These are phyloP conservation scores for Desmodus rotundus DNA, from an alignment of 2,113 vertebrate genomes.

Conservation along the genomic window DNA sequence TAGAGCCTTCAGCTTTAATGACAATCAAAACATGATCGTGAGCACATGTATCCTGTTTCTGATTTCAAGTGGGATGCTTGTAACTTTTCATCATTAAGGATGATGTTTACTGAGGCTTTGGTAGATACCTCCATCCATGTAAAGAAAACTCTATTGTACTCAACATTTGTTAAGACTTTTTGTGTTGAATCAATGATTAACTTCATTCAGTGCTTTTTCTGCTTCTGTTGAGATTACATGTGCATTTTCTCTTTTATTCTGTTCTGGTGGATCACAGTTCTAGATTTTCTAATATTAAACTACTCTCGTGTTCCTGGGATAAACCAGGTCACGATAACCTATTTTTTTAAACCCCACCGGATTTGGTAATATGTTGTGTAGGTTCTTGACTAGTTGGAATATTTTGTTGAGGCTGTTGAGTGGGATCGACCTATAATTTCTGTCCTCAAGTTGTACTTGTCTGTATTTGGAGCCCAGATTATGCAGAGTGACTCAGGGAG, in stretches of 20 bases:
- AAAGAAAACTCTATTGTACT: not conserved
- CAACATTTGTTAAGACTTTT: not conserved
- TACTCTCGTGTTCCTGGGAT: not conserved
- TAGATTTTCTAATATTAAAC: conserved; percentile 8
- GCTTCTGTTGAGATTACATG: not conserved
- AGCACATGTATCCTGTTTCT: not conserved
- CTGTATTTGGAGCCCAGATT: not conserved
- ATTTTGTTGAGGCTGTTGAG: not conserved
- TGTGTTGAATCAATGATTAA: not conserved
- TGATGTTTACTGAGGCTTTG: not conserved
- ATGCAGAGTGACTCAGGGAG: not conserved
- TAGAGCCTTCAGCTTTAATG: not conserved
- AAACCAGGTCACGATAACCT: not conserved
- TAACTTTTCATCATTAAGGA: not conserved
- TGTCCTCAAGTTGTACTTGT: not conserved
- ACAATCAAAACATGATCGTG: not conserved
- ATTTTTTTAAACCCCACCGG: not conserved
- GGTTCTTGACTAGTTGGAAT: not conserved
- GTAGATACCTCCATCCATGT: not conserved
- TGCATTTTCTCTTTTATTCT: not conserved
- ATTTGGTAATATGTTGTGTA: not conserved
- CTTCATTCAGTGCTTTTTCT: not conserved
- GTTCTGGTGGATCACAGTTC: not conserved
- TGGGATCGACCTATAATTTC: not conserved
- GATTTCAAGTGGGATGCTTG: not conserved